Evolutionary conservation across 2,797 vertebrate species (phyloP).

Genomic region (Geotria australis): DNA sequence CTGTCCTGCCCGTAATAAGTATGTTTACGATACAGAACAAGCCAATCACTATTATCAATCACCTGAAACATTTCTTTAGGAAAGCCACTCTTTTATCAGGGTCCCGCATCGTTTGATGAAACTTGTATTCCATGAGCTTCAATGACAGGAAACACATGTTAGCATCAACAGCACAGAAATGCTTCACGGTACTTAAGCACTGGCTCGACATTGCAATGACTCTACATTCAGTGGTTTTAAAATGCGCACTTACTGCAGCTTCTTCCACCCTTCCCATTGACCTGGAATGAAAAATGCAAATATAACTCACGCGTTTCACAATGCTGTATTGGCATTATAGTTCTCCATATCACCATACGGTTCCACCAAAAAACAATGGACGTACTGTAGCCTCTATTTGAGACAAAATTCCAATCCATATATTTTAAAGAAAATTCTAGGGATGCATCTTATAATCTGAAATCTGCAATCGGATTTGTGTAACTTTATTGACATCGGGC

Average conservation of each 20-base stretch:
- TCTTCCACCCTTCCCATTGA: constrained; percentile 51
- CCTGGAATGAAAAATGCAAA: constrained; percentile 10
- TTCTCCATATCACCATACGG: background rate
- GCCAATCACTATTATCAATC: constrained; percentile 6
- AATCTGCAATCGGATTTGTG: too few species aligned
- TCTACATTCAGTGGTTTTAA: background rate
- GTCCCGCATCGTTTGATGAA: constrained; percentile 42
- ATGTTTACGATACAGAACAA: background rate
- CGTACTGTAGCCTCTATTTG: background rate
- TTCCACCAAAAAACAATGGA: background rate
- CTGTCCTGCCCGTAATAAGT: too few species aligned
- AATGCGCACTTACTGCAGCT: constrained; percentile 32
- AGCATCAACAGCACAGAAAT: background rate
- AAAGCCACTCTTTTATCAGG: constrained; percentile 50
- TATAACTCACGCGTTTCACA: background rate
- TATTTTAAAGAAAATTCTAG: too few species aligned
- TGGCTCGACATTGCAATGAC: background rate
- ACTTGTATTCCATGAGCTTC: constrained; percentile 63
- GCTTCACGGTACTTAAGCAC: background rate
- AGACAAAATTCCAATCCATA: constrained; percentile 8
- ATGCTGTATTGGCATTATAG: too few species aligned
- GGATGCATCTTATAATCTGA: too few species aligned
- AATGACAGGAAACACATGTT: constrained; percentile 1
- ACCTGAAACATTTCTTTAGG: constrained; percentile 58
- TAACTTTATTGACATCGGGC: too few species aligned